phyloP scores from a whole-genome alignment of 2,888 invertebrate species.

The Cheilosia impressa region DNA sequence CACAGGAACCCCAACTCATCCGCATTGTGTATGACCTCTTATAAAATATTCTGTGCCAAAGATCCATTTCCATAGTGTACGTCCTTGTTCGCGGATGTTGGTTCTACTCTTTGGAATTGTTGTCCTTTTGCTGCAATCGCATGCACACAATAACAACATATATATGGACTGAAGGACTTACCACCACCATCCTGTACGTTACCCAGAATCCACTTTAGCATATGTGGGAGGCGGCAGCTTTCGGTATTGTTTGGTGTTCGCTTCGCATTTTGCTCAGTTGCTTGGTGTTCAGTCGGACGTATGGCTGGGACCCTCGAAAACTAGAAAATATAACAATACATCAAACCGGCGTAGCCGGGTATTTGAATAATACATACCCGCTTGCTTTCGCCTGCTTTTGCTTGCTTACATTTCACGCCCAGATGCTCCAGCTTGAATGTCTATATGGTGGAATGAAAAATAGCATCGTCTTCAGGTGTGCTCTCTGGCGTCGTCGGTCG shows the following conservation, averaged over 20 bases:
- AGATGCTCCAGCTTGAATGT: slow-evolving; percentile 52
- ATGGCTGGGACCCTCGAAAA: slow-evolving; percentile 41
- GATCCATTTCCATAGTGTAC: slow-evolving; percentile 20
- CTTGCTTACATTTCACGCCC: slow-evolving; percentile 70
- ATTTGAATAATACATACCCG: slow-evolving; percentile 75
- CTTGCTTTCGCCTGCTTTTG: slow-evolving; percentile 65
- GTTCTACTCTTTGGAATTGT: slow-evolving; percentile 23
- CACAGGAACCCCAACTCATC: slow-evolving; percentile 1
- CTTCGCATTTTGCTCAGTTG: slow-evolving; percentile 11
- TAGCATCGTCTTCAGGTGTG: slow-evolving; percentile 70
- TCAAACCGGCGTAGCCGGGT: slow-evolving; percentile 70
- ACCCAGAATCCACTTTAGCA: too few species aligned
- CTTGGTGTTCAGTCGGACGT: slow-evolving; percentile 50
- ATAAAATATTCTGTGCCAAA: slow-evolving; percentile 10
- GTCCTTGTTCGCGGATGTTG: slow-evolving; percentile 14
- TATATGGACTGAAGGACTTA: too few species aligned
- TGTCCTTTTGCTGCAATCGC: slow-evolving; percentile 51
- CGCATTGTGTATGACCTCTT: slow-evolving; percentile 43
- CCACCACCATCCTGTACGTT: too few species aligned
- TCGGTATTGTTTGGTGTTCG: slow-evolving; percentile 15
- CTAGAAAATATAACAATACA: slow-evolving; percentile 69
- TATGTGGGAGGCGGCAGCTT: not conserved
- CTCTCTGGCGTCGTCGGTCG: slow-evolving; percentile 12
- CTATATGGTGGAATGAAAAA: slow-evolving; percentile 62
- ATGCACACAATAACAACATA: slow-evolving; percentile 13